phyloP scores from a whole-genome alignment of 2,113 vertebrate genomes.

The Pseudorasbora parva region DNA sequence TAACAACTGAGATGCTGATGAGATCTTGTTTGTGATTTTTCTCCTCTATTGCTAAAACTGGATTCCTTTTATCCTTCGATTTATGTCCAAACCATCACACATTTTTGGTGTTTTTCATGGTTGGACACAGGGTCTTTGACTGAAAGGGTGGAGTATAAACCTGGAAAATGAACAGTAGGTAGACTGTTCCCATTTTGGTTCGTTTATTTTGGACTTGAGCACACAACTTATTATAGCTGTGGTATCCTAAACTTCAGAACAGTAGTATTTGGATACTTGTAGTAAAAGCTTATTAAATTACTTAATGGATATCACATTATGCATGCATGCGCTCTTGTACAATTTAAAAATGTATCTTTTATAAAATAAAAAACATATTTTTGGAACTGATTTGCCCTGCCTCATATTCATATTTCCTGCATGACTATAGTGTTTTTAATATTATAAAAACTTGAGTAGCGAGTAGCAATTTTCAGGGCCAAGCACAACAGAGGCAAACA shows the following conservation, averaged over 20 bases:
- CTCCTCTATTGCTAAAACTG: background rate
- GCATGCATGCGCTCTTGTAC: background rate
- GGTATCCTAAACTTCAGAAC: background rate
- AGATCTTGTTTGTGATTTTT: background rate
- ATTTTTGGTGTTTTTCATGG: background rate
- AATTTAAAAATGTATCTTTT: background rate
- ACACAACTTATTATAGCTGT: background rate
- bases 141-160: conserved; percentile 18
- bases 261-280: background rate
- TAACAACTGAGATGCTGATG: background rate
- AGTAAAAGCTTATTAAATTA: conserved; percentile 3
- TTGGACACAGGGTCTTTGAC: conserved; percentile 27
- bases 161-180: conserved; percentile 22
- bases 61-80: background rate
- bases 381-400: background rate
- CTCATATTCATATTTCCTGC: too few species aligned
- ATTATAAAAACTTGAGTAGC: too few species aligned
- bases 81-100: background rate
- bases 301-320: background rate
- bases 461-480: too few species aligned
- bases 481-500: too few species aligned
- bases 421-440: too few species aligned
- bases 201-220: background rate
- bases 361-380: background rate
- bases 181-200: conserved; percentile 24